Evolutionary conservation across 1,140 invertebrate species (phyloP).

Genomic region (Amyelois transitella): DNA sequence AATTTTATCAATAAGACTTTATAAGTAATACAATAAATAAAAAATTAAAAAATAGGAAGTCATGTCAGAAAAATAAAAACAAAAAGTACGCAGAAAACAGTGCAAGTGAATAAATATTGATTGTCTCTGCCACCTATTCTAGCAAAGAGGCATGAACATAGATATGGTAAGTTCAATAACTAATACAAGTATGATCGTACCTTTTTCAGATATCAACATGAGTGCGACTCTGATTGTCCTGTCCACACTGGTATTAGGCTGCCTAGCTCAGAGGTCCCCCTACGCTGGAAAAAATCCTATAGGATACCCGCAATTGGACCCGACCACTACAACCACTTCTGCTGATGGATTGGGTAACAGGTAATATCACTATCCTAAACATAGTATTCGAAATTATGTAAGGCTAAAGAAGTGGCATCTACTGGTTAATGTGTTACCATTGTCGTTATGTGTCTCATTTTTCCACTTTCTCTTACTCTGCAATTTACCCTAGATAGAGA

Average conservation of each 20-base stretch:
- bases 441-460: neutral
- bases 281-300: conserved; percentile 39
- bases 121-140: no score
- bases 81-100: no score
- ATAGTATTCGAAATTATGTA: no score
- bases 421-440: neutral
- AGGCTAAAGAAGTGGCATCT: neutral
- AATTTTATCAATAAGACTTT: no score
- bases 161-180: neutral
- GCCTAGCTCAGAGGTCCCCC: conserved; percentile 36
- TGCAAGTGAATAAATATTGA: no score
- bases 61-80: no score
- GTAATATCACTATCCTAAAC: conserved; percentile 22
- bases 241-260: conserved; percentile 15
- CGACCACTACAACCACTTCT: conserved; percentile 14
- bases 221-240: conserved; percentile 13
- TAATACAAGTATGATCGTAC: neutral
- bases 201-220: conserved; percentile 21
- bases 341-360: conserved; percentile 30
- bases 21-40: no score
- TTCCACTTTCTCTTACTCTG: no score
- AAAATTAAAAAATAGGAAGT: no score
- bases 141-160: no score
- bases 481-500: no score
- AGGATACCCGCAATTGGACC: conserved; percentile 31